Evolutionary conservation across 2,888 invertebrate species (phyloP), one percentile per base, ranked within the genome.

Genomic region (Lithophane semibrunnea): DNA sequence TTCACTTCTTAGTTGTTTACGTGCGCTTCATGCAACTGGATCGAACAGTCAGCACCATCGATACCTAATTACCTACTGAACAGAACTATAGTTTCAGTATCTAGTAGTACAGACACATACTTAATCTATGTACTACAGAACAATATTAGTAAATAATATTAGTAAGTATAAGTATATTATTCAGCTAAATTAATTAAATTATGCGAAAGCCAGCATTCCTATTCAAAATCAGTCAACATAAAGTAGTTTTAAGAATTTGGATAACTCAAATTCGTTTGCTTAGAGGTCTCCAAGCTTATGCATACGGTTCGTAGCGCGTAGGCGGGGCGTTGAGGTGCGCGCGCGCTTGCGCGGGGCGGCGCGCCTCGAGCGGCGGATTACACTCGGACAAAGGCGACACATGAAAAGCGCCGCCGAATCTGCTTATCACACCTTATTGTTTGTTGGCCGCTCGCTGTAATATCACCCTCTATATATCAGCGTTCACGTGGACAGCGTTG

Each of bases 401-500:
- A 94, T 96, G 91, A 96, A 96, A 96, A 90, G 94, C 83, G 92
- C 96, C 96, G 96, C 94, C 94, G 93, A 94, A 95, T 95, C 95
- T 94, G 90, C 95, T 95, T 96, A 96, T 96, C 96, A 91, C 92
- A 90, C 93, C 92, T 93, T 93, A 95, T 95, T 96, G 95, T 96
- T 94, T 92, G 94, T 91, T 91, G 93, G 91, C 94, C 94, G 93
- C 92, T 90, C 89, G 90, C 88, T 84, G 91, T 91, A 91, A 94
- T 94, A 95, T 93, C 93, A 91, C 94, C 94, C 93, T 91, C 93
- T 93, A 94, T 94, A 95, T 94, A 95, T 95, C 94, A 94, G 88
- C 89, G 81, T 87, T 90, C 93, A 91, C 93, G 92, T 93, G 93
- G 93, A 90, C 92, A 89, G 84, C 78, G 83, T 82, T 63, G 77